phyloP scores from a whole-genome alignment of 2,113 vertebrate species.

The Zingel zingel region DNA sequence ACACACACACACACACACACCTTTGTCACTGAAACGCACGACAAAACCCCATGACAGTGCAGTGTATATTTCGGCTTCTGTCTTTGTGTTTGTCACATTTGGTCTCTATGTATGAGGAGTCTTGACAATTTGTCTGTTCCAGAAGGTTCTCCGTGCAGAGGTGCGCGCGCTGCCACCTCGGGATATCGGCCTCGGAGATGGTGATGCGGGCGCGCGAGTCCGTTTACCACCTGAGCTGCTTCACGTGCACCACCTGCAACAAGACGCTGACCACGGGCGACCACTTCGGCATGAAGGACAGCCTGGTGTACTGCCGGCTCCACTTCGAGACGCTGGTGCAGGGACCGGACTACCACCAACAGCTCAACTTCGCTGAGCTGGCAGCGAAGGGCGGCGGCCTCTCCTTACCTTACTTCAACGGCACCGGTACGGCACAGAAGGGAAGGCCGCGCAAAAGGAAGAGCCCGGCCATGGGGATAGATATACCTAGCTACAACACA shows the following conservation, averaged over 20 bases:
- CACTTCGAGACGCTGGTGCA: slow-evolving; percentile 98
- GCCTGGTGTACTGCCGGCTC: slow-evolving; percentile 96
- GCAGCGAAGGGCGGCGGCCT: slow-evolving; percentile 93
- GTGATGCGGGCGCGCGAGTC: slow-evolving; percentile 99
- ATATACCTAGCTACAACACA: slow-evolving; percentile 95
- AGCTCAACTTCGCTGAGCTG: slow-evolving; percentile 97
- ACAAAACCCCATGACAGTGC: background rate
- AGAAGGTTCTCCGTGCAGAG: slow-evolving; percentile 99
- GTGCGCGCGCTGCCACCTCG: slow-evolving; percentile 99
- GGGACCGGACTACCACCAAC: slow-evolving; percentile 91
- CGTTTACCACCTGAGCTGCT: slow-evolving; percentile 99
- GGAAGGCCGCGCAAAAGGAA: slow-evolving; percentile 97
- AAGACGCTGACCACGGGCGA: slow-evolving; percentile 98
- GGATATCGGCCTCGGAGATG: slow-evolving; percentile 99
- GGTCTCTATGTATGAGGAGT: slow-evolving; percentile 37
- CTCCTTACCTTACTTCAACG: slow-evolving; percentile 95
- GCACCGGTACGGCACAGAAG: slow-evolving; percentile 95
- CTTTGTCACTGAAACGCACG: background rate
- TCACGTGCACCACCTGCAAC: slow-evolving; percentile 98
- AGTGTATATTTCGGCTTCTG: background rate
- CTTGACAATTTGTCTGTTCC: slow-evolving; percentile 85
- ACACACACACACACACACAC: too few species aligned
- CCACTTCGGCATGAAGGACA: slow-evolving; percentile 99
- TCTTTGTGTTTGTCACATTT: background rate
- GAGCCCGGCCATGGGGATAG: slow-evolving; percentile 95